Percentiles rank a stretch among this genome's conserved stretches.
These are phyloP conservation scores for Bombycilla garrulus DNA, from an alignment of 2,113 vertebrate species.

Conservation along the genomic window DNA sequence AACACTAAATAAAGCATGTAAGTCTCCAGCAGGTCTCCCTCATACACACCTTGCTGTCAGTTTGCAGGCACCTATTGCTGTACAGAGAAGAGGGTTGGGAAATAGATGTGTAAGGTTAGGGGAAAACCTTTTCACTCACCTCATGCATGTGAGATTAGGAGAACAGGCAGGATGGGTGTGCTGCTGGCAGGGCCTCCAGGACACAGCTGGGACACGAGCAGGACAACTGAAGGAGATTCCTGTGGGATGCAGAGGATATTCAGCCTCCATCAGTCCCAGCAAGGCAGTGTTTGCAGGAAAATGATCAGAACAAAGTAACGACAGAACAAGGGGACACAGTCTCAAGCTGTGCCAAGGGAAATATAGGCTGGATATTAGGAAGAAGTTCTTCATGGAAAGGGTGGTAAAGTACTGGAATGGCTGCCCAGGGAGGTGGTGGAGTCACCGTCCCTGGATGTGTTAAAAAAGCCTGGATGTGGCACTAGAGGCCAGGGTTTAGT, in stretches of 20 bases:
- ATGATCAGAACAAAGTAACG: not conserved
- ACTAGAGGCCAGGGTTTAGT: too few relatives aligned
- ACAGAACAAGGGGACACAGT: too few relatives aligned
- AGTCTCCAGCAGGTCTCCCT: not conserved
- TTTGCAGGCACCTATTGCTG: not conserved
- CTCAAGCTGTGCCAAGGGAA: too few relatives aligned
- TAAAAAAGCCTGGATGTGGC: too few relatives aligned
- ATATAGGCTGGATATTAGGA: too few relatives aligned
- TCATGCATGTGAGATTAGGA: not conserved
- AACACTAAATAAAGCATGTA: not conserved
- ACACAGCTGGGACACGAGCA: not conserved
- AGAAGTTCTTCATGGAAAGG: too few relatives aligned
- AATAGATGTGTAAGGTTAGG: not conserved
- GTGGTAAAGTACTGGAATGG: too few relatives aligned
- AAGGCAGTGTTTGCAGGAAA: not conserved
- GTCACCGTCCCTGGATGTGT: too few relatives aligned
- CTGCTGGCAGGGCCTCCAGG: not conserved
- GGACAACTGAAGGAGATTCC: not conserved
- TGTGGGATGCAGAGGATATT: not conserved
- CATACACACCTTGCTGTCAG: not conserved
- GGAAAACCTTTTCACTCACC: not conserved
- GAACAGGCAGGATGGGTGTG: not conserved
- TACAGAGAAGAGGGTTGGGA: not conserved
- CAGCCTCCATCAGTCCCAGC: accelerated
- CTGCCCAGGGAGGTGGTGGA: too few relatives aligned